These are phyloP conservation scores for Regulus satrapa DNA, from an alignment of 2,113 vertebrate species.

Conservation along the genomic window DNA sequence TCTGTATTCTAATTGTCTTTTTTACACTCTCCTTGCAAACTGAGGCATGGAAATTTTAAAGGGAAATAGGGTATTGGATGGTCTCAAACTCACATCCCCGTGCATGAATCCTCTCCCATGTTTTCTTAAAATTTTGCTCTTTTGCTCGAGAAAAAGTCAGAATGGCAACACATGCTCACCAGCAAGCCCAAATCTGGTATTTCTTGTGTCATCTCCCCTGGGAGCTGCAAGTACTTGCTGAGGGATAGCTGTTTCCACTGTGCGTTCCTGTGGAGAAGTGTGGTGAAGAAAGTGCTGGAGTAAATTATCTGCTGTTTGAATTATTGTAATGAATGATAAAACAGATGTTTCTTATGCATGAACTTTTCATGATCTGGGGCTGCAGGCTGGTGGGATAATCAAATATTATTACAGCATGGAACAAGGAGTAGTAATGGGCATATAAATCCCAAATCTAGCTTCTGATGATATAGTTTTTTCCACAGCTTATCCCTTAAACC, in stretches of 20 bases:
- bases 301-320: constrained; percentile 16
- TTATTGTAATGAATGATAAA: constrained; percentile 31
- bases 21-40: neutral
- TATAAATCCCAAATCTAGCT: neutral
- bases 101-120: neutral
- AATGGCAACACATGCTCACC: neutral
- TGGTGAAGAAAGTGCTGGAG: neutral
- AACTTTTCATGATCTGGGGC: constrained; percentile 36
- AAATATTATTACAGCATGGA: constrained; percentile 16
- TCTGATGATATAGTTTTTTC: neutral
- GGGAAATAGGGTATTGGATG: neutral
- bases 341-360: constrained; percentile 20
- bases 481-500: constrained; percentile 25
- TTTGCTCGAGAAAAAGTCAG: neutral
- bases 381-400: neutral
- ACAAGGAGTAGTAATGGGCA: neutral
- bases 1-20: neutral
- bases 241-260: neutral
- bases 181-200: neutral
- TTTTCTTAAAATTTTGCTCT: neutral
- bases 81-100: neutral
- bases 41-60: neutral
- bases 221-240: neutral
- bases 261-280: neutral
- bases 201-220: neutral